phyloP scores from a whole-genome alignment of 2,113 vertebrate genomes.

The Nannospalax galili region DNA sequence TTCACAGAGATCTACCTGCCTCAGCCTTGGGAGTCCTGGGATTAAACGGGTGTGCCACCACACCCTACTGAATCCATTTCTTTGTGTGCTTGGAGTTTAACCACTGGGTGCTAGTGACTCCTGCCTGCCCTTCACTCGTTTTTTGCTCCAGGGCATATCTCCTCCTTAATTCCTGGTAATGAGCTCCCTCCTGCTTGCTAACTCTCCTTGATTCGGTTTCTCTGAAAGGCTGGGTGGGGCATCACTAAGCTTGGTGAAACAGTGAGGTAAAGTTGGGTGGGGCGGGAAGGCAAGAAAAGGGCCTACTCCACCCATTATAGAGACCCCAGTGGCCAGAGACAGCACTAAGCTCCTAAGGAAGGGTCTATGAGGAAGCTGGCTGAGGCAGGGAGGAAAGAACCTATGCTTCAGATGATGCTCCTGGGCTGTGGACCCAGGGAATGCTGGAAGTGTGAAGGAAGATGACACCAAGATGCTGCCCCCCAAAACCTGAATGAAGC shows the following conservation, averaged over 20 bases:
- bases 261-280: conserved; percentile 63
- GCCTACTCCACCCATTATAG: not conserved
- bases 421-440: not conserved
- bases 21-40: no score
- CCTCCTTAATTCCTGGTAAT: conserved; percentile 67
- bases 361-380: not conserved
- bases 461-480: not conserved
- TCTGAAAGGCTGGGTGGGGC: conserved; percentile 70
- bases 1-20: no score
- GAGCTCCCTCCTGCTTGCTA: conserved; percentile 52
- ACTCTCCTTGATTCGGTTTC: conserved; percentile 67
- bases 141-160: conserved; percentile 27
- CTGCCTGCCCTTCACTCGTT: not conserved
- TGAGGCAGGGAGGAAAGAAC: not conserved
- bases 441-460: not conserved
- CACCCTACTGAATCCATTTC: not conserved
- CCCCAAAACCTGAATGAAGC: not conserved
- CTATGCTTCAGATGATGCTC: not conserved
- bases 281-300: conserved; percentile 51
- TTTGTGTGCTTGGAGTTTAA: not conserved
- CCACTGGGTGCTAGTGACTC: not conserved
- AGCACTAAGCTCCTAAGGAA: not conserved
- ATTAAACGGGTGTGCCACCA: no score
- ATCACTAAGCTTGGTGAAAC: conserved; percentile 38
- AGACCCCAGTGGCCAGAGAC: conserved; percentile 7